Base-by-base conservation (phyloP, 2,797 vertebrate species). In the Gallinago solitaria region DNA sequence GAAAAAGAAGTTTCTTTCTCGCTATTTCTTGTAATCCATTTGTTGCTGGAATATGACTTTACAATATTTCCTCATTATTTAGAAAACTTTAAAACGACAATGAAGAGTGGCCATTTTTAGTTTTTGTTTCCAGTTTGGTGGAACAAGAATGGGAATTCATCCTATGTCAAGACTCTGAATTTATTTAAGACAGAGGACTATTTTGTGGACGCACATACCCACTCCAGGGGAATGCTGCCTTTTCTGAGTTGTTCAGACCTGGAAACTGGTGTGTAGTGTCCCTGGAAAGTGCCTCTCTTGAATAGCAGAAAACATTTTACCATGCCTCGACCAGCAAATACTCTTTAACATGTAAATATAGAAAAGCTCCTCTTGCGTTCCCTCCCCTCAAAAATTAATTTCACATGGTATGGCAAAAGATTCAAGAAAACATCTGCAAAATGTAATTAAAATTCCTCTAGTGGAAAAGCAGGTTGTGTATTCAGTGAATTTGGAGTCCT, bases 371-470 rank as follows among this genome's bases (percentile, higher is more conserved):
- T 89, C 45, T 88, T 93, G 76, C 30, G 19, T 76, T 83, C 39
- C 80, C 39, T 80, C 37, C 35, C 16, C 51, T 87, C 78, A 94
- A 77, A 95, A 93, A 95, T 90, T 96, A 92, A 96, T 97, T 97
- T 97, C 95, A 95, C 69, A 94, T 97, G 95, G 56, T 89, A 92
- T 87, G 84, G 83, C 86, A 93, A 93, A 97, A 87, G 93, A 96
- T 84, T 96, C 86, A 95, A 94, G 93, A 87, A 91, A 90, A 20
- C 94, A 97, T 97, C 96, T 98, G 97, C 85, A 93, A 95, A 75
- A 87, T 70, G 89, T 96, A 97, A 97, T 97, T 96, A 96, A 90
- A 87, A 93, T 76, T 69, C 80, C 92, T 94, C 45, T 90, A 87
- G 87, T 92, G 57, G 91, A 97, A 96, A 96, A 95, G 27, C 68